Evolutionary conservation across 2,888 invertebrate genomes (phyloP), one percentile per base, ranked within the genome.

Genomic region (Chymomyza procnemis): DNA sequence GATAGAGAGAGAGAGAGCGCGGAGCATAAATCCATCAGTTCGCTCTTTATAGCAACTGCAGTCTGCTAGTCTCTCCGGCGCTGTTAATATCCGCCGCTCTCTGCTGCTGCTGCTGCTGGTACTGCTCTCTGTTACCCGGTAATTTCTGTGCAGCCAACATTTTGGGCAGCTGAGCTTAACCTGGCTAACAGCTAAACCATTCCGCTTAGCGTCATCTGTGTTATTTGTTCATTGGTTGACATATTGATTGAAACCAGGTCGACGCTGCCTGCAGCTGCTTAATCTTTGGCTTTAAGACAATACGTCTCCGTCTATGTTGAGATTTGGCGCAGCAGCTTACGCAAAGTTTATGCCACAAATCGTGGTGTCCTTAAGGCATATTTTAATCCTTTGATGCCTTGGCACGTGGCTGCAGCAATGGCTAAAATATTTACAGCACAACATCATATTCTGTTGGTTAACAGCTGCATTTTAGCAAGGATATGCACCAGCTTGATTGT

Each of bases 181-280:
- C 34, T 41, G 12, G 12, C 34, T 41, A 9, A 3, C 34, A 41
- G 34, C 34, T 12, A 0, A 41, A 12, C 12, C 34, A 54, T 54
- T 26, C 68, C 72, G 64, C 68, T 72, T 72, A 72, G 66, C 67
- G 74, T 69, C 69, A 26, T 26, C 26, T 26, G 5, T 59, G 52
- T 56, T 62, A 50, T 75, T 74, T 72, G 61, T 61, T 63, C 54
- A 75, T 75, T 75, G 68, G 68, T 75, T 74, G 72, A 52, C 76
- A 75, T 74, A 74, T 74, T 75, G 72, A 72, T 74, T 72, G 63
- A 75, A 75, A 77, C 62, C 71, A 77, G 75, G 75, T 75, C 77
- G 75, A 77, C 77, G 74, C 61, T 26, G 48, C 21, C 22, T 12
- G 34, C 34, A 41, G 34, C 34, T 41, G 34, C 34, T 12, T 41